Conservation (phyloP, 1,140 invertebrate genomes). For the Agrilus planipennis region DNA sequence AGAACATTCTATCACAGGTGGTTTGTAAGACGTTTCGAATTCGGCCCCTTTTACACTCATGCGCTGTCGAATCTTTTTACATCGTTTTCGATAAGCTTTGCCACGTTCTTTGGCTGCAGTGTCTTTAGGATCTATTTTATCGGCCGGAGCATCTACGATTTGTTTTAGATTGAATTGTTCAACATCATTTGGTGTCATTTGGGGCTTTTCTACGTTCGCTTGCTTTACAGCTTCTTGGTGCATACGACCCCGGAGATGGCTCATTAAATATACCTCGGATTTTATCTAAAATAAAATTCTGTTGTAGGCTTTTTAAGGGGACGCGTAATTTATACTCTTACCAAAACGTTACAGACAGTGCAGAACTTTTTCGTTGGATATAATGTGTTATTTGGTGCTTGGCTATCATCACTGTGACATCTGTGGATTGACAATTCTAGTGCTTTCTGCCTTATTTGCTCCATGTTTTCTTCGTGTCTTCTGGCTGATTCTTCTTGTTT, state of each 20-base stretch:
- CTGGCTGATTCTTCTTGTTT: constrained; percentile 82
- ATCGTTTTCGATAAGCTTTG: constrained; percentile 65
- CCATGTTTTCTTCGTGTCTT: constrained; percentile 81
- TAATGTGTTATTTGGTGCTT: constrained; percentile 49
- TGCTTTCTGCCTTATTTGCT: constrained; percentile 76
- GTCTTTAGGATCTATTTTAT: constrained; percentile 44
- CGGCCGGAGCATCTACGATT: constrained; percentile 57
- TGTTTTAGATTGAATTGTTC: constrained; percentile 62
- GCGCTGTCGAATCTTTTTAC: constrained; percentile 57
- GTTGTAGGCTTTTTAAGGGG: not conserved
- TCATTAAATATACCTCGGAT: constrained; percentile 67
- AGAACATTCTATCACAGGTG: constrained; percentile 23
- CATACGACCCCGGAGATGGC: constrained; percentile 59
- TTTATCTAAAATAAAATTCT: constrained; percentile 45
- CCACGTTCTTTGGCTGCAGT: constrained; percentile 62
- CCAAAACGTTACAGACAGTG: constrained; percentile 57
- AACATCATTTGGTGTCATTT: constrained; percentile 45
- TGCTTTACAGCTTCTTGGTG: constrained; percentile 58
- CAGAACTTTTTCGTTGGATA: constrained; percentile 64
- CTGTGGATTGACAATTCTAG: constrained; percentile 68
- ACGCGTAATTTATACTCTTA: constrained; percentile 29
- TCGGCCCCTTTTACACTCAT: constrained; percentile 43
- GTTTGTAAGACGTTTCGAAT: constrained; percentile 31
- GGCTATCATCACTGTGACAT: constrained; percentile 47
- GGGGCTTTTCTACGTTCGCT: constrained; percentile 41